These are phyloP conservation scores for Sarcophaga caerulescens DNA, from an alignment of 2,888 invertebrate species.

Conservation along the genomic window DNA sequence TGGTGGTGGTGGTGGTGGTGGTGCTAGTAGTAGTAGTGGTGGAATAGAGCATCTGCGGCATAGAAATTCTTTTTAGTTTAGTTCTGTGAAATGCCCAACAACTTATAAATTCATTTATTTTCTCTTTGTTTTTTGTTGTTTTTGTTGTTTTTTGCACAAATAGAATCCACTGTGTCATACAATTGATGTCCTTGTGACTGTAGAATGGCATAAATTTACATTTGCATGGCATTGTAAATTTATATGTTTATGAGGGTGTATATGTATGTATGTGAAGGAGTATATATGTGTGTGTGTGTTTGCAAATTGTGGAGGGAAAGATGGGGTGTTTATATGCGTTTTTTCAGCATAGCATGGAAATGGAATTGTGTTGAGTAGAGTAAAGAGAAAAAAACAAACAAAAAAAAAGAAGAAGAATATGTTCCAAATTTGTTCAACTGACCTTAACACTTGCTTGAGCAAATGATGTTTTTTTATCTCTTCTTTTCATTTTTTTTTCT, in stretches of 20 bases:
- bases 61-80: not conserved
- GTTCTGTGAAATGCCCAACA: not conserved
- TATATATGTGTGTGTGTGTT: too few relatives aligned
- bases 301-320: not conserved
- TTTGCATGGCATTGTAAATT: too few relatives aligned
- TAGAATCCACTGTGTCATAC: conserved; percentile 31
- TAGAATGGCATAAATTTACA: conserved; percentile 26
- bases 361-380: not conserved
- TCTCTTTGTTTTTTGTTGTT: not conserved
- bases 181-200: conserved; percentile 53
- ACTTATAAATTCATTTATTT: not conserved
- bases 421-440: conserved; percentile 37
- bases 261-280: too few relatives aligned
- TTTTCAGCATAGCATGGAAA: not conserved
- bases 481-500: not conserved
- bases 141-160: not conserved
- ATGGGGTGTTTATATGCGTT: not conserved
- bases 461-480: conserved; percentile 9
- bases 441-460: conserved; percentile 43
- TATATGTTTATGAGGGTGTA: not conserved
- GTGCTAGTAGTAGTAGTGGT: too few relatives aligned
- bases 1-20: too few relatives aligned
- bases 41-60: too few relatives aligned
- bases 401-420: not conserved
- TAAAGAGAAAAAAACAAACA: too few relatives aligned